Conservation (phyloP, 2,888 invertebrate species). For the Sarcophaga subvicina region DNA sequence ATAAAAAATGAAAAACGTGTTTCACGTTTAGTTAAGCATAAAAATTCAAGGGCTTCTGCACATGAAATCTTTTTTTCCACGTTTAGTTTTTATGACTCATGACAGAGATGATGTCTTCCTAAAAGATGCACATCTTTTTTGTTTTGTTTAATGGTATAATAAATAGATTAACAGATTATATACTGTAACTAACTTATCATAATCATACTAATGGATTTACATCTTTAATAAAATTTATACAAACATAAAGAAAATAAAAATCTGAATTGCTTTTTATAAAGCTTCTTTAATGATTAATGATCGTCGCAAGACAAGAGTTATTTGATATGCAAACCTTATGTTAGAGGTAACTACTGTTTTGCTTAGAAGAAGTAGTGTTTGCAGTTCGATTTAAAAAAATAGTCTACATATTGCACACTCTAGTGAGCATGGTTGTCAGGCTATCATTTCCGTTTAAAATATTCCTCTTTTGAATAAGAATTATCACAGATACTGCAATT, state of each 20-base stretch:
- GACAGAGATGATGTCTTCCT: not conserved
- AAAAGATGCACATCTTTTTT: slow-evolving; percentile 7
- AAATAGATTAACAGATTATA: not conserved
- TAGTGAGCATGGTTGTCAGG: too few relatives aligned
- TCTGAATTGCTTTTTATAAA: not conserved
- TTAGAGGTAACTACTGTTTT: not conserved
- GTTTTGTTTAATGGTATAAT: not conserved
- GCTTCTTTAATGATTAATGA: not conserved
- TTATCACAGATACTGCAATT: too few relatives aligned
- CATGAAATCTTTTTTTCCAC: slow-evolving; percentile 45
- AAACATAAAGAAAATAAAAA: too few relatives aligned
- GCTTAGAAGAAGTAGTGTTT: not conserved
- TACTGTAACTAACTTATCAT: not conserved
- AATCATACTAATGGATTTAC: not conserved
- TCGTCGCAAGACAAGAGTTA: not conserved
- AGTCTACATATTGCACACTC: too few relatives aligned
- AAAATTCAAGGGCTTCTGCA: slow-evolving; percentile 65
- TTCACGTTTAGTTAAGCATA: slow-evolving; percentile 60
- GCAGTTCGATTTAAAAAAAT: not conserved
- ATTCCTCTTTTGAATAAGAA: too few relatives aligned
- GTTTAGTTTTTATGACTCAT: slow-evolving; percentile 6
- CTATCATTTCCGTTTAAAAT: too few relatives aligned
- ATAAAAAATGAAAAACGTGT: slow-evolving; percentile 53
- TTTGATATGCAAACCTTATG: not conserved
- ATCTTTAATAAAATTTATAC: slow-evolving; percentile 1